Percentiles rank a stretch among this genome's conserved stretches.
Conservation (phyloP, 2,113 vertebrate genomes). For the Thermophis baileyi region DNA sequence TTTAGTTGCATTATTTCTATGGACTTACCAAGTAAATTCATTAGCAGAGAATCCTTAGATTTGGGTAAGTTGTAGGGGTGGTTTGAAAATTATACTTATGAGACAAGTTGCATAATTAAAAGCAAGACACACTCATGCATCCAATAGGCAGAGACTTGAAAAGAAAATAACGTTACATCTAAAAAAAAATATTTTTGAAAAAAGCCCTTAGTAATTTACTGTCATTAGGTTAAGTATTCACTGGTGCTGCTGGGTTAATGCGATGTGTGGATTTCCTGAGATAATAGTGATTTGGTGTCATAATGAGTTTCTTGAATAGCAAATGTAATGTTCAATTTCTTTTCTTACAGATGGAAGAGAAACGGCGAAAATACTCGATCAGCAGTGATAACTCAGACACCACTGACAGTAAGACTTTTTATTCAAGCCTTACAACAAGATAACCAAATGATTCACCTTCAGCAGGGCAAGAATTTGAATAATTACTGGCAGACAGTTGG, state of each 20-base stretch:
- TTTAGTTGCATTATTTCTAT: not conserved
- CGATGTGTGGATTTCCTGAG: not conserved
- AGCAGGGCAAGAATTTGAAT: slow-evolving; percentile 48
- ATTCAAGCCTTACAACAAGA: slow-evolving; percentile 49
- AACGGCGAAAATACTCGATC: slow-evolving; percentile 95
- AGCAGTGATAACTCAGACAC: slow-evolving; percentile 99
- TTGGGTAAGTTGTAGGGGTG: not conserved
- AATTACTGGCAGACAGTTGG: slow-evolving; percentile 33
- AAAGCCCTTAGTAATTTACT: not conserved
- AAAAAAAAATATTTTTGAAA: not conserved
- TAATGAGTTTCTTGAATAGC: slow-evolving; percentile 25
- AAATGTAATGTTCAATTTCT: slow-evolving; percentile 52
- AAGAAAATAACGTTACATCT: not conserved
- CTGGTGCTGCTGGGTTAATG: not conserved
- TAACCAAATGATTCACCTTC: slow-evolving; percentile 52
- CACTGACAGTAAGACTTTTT: slow-evolving; percentile 89
- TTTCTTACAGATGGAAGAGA: slow-evolving; percentile 92
- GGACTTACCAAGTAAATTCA: not conserved
- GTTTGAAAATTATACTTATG: not conserved
- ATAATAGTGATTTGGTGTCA: slow-evolving; percentile 9
- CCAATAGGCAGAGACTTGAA: fast-evolving
- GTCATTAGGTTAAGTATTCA: not conserved
- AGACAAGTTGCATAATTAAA: not conserved
- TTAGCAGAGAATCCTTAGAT: not conserved
- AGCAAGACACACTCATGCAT: fast-evolving